Percentiles rank a stretch among this genome's conserved stretches.
Conservation (phyloP, 2,113 vertebrate genomes). For the Litocranius walleri region DNA sequence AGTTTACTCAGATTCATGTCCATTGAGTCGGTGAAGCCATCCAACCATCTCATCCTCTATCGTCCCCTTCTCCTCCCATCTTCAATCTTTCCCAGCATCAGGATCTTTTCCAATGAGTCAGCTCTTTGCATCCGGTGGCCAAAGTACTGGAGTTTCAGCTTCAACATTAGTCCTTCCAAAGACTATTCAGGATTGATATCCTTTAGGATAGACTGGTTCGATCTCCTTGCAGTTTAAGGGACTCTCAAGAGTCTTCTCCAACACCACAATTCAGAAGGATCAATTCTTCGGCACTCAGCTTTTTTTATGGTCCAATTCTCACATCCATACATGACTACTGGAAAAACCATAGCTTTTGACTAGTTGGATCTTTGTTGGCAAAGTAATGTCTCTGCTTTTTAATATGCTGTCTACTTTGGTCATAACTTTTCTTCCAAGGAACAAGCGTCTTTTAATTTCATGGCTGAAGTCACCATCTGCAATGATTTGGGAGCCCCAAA, state of each 20-base stretch:
- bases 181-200: neutral
- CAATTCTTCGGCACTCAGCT: rapidly evolving
- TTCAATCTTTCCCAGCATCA: neutral
- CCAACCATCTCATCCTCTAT: neutral
- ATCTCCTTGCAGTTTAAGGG: neutral
- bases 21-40: neutral
- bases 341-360: neutral
- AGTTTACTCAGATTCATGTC: neutral
- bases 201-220: neutral
- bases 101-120: neutral
- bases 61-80: neutral
- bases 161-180: neutral
- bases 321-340: neutral
- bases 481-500: neutral
- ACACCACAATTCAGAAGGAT: neutral
- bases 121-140: neutral
- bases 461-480: neutral
- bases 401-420: neutral
- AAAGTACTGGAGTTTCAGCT: neutral
- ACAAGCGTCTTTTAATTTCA: neutral
- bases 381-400: neutral
- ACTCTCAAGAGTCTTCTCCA: neutral
- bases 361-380: neutral
- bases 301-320: neutral
- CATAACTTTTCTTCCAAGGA: neutral